Conservation (phyloP, 2,888 invertebrate species). For the Frankliniella intonsa region DNA sequence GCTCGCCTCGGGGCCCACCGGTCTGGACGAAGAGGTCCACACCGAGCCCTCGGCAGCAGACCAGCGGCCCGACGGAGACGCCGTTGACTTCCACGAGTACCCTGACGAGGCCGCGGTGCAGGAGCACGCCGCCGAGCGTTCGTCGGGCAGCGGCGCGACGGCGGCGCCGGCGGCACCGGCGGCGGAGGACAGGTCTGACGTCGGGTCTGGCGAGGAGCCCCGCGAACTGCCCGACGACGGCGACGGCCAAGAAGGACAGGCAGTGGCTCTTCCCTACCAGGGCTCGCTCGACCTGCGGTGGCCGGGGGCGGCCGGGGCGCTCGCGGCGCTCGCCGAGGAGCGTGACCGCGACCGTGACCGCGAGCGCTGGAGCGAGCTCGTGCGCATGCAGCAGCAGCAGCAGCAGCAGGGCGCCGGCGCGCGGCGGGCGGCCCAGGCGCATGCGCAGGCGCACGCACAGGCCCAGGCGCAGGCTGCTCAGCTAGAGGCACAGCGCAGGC, state of each 20-base stretch:
- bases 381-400: constrained; percentile 14
- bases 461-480: not conserved
- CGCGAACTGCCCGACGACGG: not conserved
- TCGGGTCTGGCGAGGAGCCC: not conserved
- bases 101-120: not conserved
- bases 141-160: not conserved
- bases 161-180: not conserved
- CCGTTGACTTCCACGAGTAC: not conserved
- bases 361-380: not conserved
- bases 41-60: not conserved
- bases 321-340: not conserved
- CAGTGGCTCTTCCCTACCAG: not conserved
- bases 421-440: not conserved
- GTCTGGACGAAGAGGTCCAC: no score
- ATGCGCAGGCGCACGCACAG: not conserved
- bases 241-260: no score
- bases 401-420: not conserved
- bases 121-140: no score
- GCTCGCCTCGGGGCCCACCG: no score
- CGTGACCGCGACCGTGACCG: not conserved
- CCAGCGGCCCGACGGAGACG: not conserved
- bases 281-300: not conserved
- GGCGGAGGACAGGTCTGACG: not conserved
- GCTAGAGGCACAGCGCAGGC: not conserved
- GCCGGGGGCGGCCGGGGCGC: not conserved